Conservation (phyloP, 2,113 vertebrate species). For the Cyphomyrus plagiostoma region DNA sequence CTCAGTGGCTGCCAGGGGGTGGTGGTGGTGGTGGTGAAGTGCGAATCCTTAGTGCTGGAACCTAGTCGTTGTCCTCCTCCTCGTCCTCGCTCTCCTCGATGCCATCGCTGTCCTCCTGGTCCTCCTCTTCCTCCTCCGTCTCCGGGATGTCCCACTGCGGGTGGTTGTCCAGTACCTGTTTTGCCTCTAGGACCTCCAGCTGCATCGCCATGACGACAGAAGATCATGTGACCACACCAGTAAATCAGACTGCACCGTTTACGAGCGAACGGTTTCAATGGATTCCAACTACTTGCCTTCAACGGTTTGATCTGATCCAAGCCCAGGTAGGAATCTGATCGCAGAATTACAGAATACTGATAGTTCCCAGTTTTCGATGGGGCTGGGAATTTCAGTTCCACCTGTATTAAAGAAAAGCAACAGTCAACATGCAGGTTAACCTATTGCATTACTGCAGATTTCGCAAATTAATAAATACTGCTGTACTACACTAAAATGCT, state of each 20-base stretch:
- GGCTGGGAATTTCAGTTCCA: constrained; percentile 96
- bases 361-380: constrained; percentile 96
- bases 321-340: constrained; percentile 92
- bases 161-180: constrained; percentile 93
- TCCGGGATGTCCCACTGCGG: constrained; percentile 95
- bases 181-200: constrained; percentile 97
- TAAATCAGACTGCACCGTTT: neutral
- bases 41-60: constrained; percentile 45
- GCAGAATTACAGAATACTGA: constrained; percentile 92
- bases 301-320: constrained; percentile 93
- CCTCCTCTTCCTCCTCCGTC: constrained; percentile 91
- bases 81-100: constrained; percentile 98
- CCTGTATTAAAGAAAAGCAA: constrained; percentile 54
- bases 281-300: constrained; percentile 66
- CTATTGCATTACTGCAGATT: neutral
- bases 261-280: neutral
- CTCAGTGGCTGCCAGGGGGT: constrained; percentile 20
- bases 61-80: constrained; percentile 84
- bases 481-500: neutral
- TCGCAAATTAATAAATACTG: neutral
- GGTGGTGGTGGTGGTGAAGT: constrained; percentile 8
- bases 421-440: neutral
- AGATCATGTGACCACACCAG: neutral
- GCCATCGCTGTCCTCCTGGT: constrained; percentile 97
- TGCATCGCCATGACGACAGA: constrained; percentile 40